Evolutionary conservation across 2,888 invertebrate genomes (phyloP), one percentile per base, ranked within the genome.

Genomic region (Biston stratarius): DNA sequence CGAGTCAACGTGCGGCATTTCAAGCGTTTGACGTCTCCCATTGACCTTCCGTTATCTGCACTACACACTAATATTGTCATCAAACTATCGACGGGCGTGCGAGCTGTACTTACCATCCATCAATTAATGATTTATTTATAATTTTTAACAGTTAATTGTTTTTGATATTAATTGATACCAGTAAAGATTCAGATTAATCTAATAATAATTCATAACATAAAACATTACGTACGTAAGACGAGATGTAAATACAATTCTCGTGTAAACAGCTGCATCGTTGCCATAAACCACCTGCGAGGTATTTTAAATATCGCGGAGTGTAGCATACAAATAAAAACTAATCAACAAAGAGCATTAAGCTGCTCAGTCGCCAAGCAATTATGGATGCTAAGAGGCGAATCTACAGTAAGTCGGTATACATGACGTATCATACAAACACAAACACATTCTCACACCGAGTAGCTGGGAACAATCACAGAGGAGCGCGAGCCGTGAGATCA

Each of bases 381-480:
- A 92, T 88, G 86, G 89, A 90, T 88, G 90, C 88, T 90, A 91
- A 91, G 90, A 90, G 87, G 90, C 89, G 88, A 92, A 92, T 91
- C 90, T 88, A 92, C 92, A 91, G 91, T 91, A 91, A 91, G 87
- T 88, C 85, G 84, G 88, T 91, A 86, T 90, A 91, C 88, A 91
- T 92, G 91, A 92, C 92, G 91, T 92, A 92, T 92, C 90, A 91
- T 90, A 92, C 91, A 82, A 90, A 89, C 91, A 91, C 93, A 90
- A 90, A 89, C 91, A 88, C 87, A 85, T 81, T 80, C 84, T 83
- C 80, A 84, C 86, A 86, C 83, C 79, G 86, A 86, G 89, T 85
- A 88, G 88, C 90, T 84, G 85, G 86, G 89, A 90, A 88, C 91
- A 91, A 89, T 89, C 90, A 85, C 84, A 83, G 84, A 83, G 86